Conservation (phyloP, 1,140 invertebrate species). For the Spodoptera frugiperda region DNA sequence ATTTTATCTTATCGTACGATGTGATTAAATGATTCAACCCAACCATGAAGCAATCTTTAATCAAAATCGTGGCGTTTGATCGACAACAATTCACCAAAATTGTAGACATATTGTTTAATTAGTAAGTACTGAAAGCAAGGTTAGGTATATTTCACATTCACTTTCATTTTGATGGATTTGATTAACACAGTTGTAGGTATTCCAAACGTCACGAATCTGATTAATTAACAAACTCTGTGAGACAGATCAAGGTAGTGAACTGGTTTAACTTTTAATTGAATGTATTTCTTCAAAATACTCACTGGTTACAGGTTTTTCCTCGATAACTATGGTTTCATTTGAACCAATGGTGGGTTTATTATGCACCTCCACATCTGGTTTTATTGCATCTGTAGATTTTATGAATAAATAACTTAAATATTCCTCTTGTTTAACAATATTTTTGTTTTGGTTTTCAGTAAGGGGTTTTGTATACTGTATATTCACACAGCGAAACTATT, state of each 20-base stretch:
- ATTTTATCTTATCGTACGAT: slow-evolving; percentile 59
- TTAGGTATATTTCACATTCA: slow-evolving; percentile 54
- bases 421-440: slow-evolving; percentile 35
- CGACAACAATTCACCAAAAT: slow-evolving; percentile 15
- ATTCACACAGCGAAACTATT: slow-evolving; percentile 51
- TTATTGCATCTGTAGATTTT: slow-evolving; percentile 82
- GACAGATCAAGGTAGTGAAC: slow-evolving; percentile 57
- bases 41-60: slow-evolving; percentile 55
- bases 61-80: slow-evolving; percentile 54
- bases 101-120: slow-evolving; percentile 7
- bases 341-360: slow-evolving; percentile 72
- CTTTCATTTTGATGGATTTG: slow-evolving; percentile 49
- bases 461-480: slow-evolving; percentile 19
- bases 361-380: slow-evolving; percentile 80
- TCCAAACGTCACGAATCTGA: slow-evolving; percentile 69
- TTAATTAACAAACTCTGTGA: slow-evolving; percentile 42
- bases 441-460: slow-evolving; percentile 45
- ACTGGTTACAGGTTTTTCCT: slow-evolving; percentile 79
- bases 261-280: slow-evolving; percentile 57
- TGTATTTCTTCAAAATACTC: slow-evolving; percentile 73
- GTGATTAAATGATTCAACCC: slow-evolving; percentile 57
- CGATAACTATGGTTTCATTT: slow-evolving; percentile 72
- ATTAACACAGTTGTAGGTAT: slow-evolving; percentile 8
- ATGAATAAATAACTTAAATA: slow-evolving; percentile 74
- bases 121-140: slow-evolving; percentile 30